Base-by-base conservation (phyloP, 1,140 invertebrate genomes). In the Tetraneura akinire region DNA sequence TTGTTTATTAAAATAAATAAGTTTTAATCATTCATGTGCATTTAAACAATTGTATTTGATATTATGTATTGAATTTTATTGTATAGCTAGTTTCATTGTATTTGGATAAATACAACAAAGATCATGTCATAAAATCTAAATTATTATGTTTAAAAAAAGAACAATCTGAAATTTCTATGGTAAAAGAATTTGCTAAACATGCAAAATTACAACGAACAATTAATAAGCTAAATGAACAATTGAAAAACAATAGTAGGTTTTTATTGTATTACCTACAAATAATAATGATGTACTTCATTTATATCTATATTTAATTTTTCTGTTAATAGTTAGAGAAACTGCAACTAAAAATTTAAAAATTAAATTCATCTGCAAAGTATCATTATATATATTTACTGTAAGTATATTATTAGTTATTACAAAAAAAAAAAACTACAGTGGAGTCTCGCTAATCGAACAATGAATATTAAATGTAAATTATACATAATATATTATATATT, bases 331-430 rank as follows among this genome's bases (percentile, higher is more conserved):
- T 11, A 60, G 14, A 78, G 37, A 60, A 45, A 78, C 26, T 78
- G 37, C 53, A 26, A n/a, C 74, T 29, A 78, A 62, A 42, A 78
- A 78, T 60, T 78, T 78, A 18, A 78, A 78, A 26, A 47, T 62
- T 1, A 78, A 78, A 45, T 78, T 78, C 4, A 62, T 18, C 10
- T 62, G 74, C 9, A 47, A 78, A 23, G 14, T 78, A 32, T 45
- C 37, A 16, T 8, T 62, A 13, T 78, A 78, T n/a, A 16, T 47
- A 47, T 18, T 60, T 13, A 62, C 74, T 26, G 74, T 78, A 60
- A 78, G 74, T 78, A 78, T 29, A 29, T 71, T 18, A 5, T 23
- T 5, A 14, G 18, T 45, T 45, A 23, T 26, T 21, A 57, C 26
- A 55, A 0, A 55, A 55, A 55, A 4, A 55, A 21, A 18, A 37